Evolutionary conservation across 2,888 invertebrate genomes (phyloP).

Genomic region (Molanna angustata): DNA sequence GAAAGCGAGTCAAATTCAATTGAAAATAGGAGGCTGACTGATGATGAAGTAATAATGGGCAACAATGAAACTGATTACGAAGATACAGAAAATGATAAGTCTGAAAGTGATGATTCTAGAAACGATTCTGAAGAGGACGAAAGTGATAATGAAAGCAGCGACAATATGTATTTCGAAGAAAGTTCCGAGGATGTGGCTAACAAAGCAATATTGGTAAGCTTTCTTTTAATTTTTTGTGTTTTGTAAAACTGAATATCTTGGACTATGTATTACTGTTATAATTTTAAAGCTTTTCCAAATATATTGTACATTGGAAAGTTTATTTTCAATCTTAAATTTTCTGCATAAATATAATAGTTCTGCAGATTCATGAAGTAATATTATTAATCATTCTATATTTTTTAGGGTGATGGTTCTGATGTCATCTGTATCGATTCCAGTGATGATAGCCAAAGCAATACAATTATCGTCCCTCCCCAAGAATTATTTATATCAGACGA

Average conservation of each 20-base stretch:
- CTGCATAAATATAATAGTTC: too few species aligned
- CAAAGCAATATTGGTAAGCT: slow-evolving; percentile 16
- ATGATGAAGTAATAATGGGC: neutral
- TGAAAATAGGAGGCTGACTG: too few species aligned
- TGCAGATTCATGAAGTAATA: too few species aligned
- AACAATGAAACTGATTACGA: neutral
- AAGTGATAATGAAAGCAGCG: slow-evolving; percentile 30
- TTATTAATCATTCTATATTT: too few species aligned
- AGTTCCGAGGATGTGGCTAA: slow-evolving; percentile 23
- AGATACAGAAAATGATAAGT: neutral
- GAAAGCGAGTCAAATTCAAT: neutral
- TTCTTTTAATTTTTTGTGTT: neutral
- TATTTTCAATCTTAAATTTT: too few species aligned
- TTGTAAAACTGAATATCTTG: neutral
- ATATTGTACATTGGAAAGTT: too few species aligned
- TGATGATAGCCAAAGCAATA: slow-evolving; percentile 12
- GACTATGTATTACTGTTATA: neutral
- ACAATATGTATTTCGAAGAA: slow-evolving; percentile 14
- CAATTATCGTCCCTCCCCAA: too few species aligned
- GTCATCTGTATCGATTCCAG: slow-evolving; percentile 19
- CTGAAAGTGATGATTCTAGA: slow-evolving; percentile 2
- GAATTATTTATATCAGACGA: too few species aligned
- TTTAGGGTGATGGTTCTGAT: slow-evolving; percentile 15
- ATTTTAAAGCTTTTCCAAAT: too few species aligned
- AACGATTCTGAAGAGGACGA: neutral